These are phyloP conservation scores for Trichomalopsis sarcophagae DNA, from an alignment of 1,140 invertebrate species.

Conservation along the genomic window DNA sequence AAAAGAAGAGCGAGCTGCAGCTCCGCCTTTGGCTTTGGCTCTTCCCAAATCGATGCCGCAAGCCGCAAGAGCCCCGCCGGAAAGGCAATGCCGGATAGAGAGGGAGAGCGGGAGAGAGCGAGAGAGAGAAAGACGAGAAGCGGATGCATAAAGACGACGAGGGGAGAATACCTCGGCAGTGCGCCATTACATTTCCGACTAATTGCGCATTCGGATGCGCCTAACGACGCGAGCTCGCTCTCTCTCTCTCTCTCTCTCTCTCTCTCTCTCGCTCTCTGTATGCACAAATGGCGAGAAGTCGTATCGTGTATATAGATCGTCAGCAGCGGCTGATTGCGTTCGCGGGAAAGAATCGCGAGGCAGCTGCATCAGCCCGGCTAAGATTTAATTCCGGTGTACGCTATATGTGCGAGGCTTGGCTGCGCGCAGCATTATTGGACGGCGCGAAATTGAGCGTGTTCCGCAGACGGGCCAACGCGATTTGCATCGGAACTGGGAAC, in stretches of 20 bases:
- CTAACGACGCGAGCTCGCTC: conserved; percentile 19
- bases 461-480: neutral
- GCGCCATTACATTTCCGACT: conserved; percentile 32
- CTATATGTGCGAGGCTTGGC: no score
- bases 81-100: neutral
- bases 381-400: neutral
- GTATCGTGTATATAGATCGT: neutral
- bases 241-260: neutral
- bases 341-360: neutral
- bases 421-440: no score
- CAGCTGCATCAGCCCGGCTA: neutral
- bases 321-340: neutral
- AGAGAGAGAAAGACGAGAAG: neutral
- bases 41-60: conserved; percentile 11
- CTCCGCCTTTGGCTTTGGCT: neutral
- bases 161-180: neutral
- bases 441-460: neutral
- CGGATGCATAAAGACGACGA: neutral
- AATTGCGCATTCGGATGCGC: conserved; percentile 29
- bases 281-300: neutral
- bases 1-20: neutral
- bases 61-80: neutral
- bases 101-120: no score
- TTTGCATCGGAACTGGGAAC: conserved; percentile 13
- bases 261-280: neutral